Percentiles rank a stretch among this genome's conserved stretches.
phyloP scores from a whole-genome alignment of 2,113 vertebrate species.

The Leptosomus discolor region DNA sequence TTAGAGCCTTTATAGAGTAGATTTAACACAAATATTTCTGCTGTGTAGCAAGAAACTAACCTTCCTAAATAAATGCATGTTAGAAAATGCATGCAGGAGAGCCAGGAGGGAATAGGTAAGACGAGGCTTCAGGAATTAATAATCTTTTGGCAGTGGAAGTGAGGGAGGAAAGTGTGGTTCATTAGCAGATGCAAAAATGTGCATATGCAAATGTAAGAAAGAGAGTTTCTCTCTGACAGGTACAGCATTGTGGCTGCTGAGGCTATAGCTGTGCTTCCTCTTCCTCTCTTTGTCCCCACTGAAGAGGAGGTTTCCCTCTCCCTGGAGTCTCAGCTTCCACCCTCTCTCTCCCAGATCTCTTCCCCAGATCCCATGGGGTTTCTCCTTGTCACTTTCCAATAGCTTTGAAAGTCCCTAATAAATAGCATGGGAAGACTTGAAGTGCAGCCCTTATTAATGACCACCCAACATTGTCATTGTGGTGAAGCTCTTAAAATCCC shows the following conservation, averaged over 20 bases:
- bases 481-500: background rate
- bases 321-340: background rate
- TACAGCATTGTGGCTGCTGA: background rate
- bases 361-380: background rate
- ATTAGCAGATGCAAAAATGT: background rate
- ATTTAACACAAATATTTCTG: conserved; percentile 6
- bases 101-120: background rate
- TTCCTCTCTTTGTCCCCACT: background rate
- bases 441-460: background rate
- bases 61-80: background rate
- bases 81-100: background rate
- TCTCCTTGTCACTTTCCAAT: background rate
- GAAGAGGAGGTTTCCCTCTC: background rate
- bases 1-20: background rate
- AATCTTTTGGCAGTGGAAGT: background rate
- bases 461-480: accelerated
- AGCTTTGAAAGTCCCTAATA: background rate
- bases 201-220: background rate
- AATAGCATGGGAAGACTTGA: background rate
- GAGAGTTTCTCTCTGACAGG: background rate
- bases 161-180: background rate
- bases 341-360: background rate
- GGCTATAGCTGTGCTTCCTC: background rate
- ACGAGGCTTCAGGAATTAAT: background rate
- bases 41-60: background rate